Evolutionary conservation across 2,888 invertebrate genomes (phyloP).

Genomic region (Pterobdella sp.): DNA sequence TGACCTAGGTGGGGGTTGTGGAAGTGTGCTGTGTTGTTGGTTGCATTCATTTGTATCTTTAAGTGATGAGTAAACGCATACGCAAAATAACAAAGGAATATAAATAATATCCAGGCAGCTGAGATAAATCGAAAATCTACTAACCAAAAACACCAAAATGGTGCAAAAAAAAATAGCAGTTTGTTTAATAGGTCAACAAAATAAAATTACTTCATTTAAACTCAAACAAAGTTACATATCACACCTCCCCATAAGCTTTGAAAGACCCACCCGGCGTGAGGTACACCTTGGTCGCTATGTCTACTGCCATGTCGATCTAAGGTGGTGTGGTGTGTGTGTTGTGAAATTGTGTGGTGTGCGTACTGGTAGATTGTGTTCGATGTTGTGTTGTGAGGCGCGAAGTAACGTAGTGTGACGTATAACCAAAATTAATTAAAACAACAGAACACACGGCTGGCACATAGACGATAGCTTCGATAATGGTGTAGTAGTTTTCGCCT

Average conservation of each 20-base stretch:
- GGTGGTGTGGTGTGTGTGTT: too few species aligned
- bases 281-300: slow-evolving; percentile 18
- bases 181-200: too few species aligned
- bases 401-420: too few species aligned
- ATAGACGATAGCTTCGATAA: slow-evolving; percentile 4
- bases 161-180: not conserved
- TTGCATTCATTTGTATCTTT: not conserved
- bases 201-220: too few species aligned
- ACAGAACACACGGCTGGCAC: not conserved
- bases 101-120: not conserved
- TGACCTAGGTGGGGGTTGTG: not conserved
- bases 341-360: too few species aligned
- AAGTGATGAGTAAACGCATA: not conserved
- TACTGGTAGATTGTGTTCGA: too few species aligned
- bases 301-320: not conserved
- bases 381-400: too few species aligned
- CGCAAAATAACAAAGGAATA: not conserved
- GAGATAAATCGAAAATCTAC: not conserved
- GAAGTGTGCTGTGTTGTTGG: not conserved
- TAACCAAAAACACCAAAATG: not conserved
- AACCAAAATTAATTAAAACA: too few species aligned
- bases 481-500: not conserved
- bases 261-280: slow-evolving; percentile 22
- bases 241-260: slow-evolving; percentile 10
- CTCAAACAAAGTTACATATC: too few species aligned